Percentiles rank a stretch among this genome's conserved stretches.
Evolutionary conservation across 2,113 vertebrate species (phyloP).

Genomic region (Tympanuchus pallidicinctus): DNA sequence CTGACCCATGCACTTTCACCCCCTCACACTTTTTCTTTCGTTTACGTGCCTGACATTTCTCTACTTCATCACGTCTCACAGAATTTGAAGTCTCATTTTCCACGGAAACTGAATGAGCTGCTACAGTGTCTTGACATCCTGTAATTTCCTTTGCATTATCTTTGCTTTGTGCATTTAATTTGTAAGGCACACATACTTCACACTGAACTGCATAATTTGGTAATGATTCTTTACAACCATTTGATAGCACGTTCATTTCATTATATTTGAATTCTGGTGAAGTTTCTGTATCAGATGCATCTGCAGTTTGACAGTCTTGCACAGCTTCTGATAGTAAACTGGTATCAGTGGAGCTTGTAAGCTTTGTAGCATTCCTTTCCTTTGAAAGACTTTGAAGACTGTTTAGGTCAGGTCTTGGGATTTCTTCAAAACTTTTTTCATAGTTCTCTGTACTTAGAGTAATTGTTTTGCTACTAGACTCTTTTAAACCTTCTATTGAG

Average conservation of each 20-base stretch:
- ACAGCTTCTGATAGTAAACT: background rate
- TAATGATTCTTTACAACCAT: background rate
- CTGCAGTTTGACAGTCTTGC: background rate
- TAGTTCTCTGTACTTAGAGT: background rate
- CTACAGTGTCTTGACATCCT: background rate
- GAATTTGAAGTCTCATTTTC: background rate
- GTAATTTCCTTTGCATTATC: background rate
- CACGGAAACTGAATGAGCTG: background rate
- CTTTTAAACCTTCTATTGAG: background rate
- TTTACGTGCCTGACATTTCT: background rate
- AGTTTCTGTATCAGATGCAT: background rate
- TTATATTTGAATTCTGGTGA: background rate
- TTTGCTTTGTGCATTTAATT: background rate
- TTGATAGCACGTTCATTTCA: background rate
- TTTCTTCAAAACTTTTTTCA: constrained; percentile 1
- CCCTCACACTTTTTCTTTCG: background rate
- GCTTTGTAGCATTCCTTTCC: background rate
- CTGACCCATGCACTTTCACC: background rate
- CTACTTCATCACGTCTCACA: background rate
- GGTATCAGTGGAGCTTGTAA: background rate
- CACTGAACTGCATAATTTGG: background rate
- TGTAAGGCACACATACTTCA: background rate
- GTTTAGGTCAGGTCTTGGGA: background rate
- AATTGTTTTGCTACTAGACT: background rate
- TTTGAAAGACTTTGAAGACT: background rate